A percentile compares a stretch with the other conserved stretches of the same genome.
Evolutionary conservation across 37 sponge, comb jelly and placozoan species (phyloP).

Genomic region (Aplysina aerophoba): DNA sequence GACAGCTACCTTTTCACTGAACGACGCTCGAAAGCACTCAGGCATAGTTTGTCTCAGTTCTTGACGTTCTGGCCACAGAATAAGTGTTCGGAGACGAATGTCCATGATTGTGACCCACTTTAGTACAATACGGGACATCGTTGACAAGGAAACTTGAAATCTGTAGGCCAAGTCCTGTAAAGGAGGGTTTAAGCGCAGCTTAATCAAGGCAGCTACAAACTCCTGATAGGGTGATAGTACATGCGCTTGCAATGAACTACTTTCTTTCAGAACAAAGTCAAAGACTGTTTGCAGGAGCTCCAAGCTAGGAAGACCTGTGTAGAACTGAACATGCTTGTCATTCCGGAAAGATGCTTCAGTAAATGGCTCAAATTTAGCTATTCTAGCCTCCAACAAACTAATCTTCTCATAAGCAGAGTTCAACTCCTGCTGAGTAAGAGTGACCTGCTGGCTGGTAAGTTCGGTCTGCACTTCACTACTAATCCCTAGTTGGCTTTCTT

Average conservation of each 20-base stretch:
- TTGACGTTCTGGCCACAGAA: slow-evolving; percentile 78
- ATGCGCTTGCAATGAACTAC: no score
- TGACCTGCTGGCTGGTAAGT: neutral
- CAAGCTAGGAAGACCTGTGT: slow-evolving; percentile 33
- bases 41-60: slow-evolving; percentile 61
- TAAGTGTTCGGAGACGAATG: slow-evolving; percentile 35
- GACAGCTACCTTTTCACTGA: slow-evolving; percentile 40
- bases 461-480: neutral
- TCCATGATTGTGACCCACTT: slow-evolving; percentile 44
- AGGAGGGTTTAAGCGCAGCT: slow-evolving; percentile 35
- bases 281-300: neutral
- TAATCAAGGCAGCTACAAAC: slow-evolving; percentile 54
- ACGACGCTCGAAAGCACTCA: slow-evolving; percentile 46
- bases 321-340: neutral
- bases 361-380: neutral
- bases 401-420: neutral
- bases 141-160: slow-evolving; percentile 48
- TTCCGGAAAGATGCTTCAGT: neutral
- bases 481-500: no score
- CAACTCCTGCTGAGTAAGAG: neutral
- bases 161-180: slow-evolving; percentile 58
- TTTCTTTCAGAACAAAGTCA: neutral
- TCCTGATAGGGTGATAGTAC: slow-evolving; percentile 58
- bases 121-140: slow-evolving; percentile 39
- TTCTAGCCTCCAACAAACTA: neutral